These are phyloP conservation scores for Xiphophorus hellerii DNA, from an alignment of 2,113 vertebrate species.

Conservation along the genomic window DNA sequence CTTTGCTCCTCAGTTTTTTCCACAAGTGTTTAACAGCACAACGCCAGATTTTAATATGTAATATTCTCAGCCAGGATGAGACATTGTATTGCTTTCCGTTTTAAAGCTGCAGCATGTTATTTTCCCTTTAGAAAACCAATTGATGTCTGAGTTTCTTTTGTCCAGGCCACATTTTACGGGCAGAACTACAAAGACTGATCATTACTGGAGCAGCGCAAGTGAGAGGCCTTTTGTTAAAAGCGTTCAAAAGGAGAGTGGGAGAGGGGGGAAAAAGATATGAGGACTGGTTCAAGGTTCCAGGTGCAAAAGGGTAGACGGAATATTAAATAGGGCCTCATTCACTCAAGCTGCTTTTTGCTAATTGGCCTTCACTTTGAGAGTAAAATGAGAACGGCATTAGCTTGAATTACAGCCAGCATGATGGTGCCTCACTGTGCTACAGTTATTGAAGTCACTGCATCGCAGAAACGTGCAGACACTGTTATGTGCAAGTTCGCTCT, in stretches of 20 bases:
- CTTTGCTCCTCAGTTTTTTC: constrained; percentile 5
- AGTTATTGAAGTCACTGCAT: constrained; percentile 35
- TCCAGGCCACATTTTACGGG: constrained; percentile 10
- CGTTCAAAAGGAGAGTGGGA: constrained; percentile 45
- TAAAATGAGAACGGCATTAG: constrained; percentile 44
- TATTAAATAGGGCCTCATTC: constrained; percentile 50
- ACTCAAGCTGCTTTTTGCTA: constrained; percentile 48
- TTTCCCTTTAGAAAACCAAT: constrained; percentile 26
- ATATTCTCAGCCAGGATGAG: background rate
- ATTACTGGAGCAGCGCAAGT: constrained; percentile 40
- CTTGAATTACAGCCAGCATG: constrained; percentile 33
- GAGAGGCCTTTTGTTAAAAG: constrained; percentile 54
- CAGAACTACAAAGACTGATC: constrained; percentile 57
- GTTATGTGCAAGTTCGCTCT: background rate
- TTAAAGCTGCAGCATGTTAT: constrained; percentile 36
- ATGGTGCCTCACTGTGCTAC: constrained; percentile 5
- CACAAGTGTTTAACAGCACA: background rate
- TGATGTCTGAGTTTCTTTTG: constrained; percentile 37
- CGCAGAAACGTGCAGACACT: constrained; percentile 11
- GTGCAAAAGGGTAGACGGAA: constrained; percentile 46
- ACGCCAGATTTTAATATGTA: constrained; percentile 4
- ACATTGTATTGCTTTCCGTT: constrained; percentile 34
- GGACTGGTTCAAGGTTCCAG: constrained; percentile 34
- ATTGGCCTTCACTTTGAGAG: constrained; percentile 61
- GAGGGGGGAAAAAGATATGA: constrained; percentile 9